Base-by-base conservation (phyloP, 2,888 invertebrate species). In the Auanema freiburgensis region DNA sequence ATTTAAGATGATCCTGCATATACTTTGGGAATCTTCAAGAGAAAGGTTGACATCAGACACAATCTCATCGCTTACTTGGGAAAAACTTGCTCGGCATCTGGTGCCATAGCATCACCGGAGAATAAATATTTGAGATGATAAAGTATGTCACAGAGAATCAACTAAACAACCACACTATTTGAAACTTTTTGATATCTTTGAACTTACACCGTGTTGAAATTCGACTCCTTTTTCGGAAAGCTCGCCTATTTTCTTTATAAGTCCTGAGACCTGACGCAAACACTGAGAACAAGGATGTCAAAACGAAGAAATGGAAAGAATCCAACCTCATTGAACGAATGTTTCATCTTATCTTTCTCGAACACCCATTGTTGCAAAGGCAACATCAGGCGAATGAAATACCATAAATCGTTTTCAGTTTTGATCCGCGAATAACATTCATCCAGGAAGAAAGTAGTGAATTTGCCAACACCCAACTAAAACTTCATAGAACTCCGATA, bases 111-210 rank as follows among this genome's bases (percentile, higher is more conserved):
- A 68, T 87, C 86, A 3, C 87, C 87, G 6, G 86, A 85, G 77
- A 85, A 86, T 84, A 85, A 85, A 80, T 87, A 87, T 76, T 87
- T 87, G 71, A 87, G 84, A 76, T 87, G 86, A 72, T 86, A 86
- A 16, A 83, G 68, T 3, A 83, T 57, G 59, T 83, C 83, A 59
- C 80, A 79, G 24, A 83, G 57, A 33, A 33, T 33, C 33, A 33
- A 33, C 33, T 33, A 33, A 33, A 33, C 33, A 8, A 33, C 8
- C 33, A 33, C 8, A 33, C 33, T 5, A 8, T 33, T 33, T 33
- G 33, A 33, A 33, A 5, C 4, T 33, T 33, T 8, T 33, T 8
- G 8, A 33, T 33, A 8, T 5, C 33, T 33, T 5, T 33, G 8
- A 8, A 33, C 33, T 33, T 10, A 71, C 68, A 54, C 76, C 71